phyloP scores from a whole-genome alignment of 2,797 vertebrate genomes.

The Coilia nasus region DNA sequence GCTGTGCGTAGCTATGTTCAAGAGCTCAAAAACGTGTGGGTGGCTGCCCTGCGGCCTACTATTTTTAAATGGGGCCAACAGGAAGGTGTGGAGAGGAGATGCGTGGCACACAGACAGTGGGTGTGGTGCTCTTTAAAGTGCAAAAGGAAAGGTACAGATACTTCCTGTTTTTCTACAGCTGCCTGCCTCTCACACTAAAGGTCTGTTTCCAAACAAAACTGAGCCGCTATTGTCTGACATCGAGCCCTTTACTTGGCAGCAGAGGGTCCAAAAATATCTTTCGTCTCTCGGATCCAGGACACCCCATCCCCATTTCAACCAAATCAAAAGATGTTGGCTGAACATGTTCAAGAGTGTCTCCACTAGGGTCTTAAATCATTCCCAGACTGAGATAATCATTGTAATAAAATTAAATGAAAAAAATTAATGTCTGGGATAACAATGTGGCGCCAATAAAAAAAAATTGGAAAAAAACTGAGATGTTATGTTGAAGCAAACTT shows the following conservation, averaged over 20 bases:
- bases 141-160: constrained; percentile 30
- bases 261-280: constrained; percentile 3
- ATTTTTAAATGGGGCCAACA: constrained; percentile 25
- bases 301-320: not conserved
- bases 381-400: not conserved
- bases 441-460: not conserved
- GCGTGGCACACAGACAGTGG: not conserved
- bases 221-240: not conserved
- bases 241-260: not conserved
- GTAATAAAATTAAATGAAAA: not conserved
- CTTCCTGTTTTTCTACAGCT: constrained; percentile 47
- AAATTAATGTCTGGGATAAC: not conserved
- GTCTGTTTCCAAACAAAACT: not conserved
- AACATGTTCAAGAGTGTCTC: not conserved
- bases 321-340: not conserved
- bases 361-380: not conserved
- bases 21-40: not conserved
- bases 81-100: constrained; percentile 27
- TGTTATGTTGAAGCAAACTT: not conserved
- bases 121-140: constrained; percentile 14
- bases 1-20: too few species aligned
- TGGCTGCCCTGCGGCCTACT: not conserved
- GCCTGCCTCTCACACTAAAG: not conserved
- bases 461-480: not conserved
- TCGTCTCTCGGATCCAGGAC: not conserved